Evolutionary conservation across 2,888 invertebrate species (phyloP).

Genomic region (Pecten maximus): DNA sequence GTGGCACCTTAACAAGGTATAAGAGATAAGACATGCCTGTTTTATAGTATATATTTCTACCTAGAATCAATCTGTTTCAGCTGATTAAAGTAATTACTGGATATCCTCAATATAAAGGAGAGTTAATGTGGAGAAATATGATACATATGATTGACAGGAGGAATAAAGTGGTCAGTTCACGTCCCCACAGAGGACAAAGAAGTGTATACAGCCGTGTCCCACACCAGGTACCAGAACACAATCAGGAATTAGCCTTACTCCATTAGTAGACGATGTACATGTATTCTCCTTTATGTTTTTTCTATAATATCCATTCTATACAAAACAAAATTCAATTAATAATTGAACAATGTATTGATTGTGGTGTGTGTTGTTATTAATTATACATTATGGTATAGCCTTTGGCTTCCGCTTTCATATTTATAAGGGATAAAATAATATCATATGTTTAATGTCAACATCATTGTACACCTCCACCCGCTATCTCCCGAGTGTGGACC

Average conservation of each 20-base stretch:
- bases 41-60: no score
- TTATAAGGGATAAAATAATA: constrained; percentile 7
- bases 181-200: background rate
- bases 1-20: no score
- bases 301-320: background rate
- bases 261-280: background rate
- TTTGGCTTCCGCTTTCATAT: background rate
- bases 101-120: no score
- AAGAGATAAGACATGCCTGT: no score
- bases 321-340: constrained; percentile 34
- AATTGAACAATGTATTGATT: constrained; percentile 25
- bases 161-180: background rate
- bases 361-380: background rate
- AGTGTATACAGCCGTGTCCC: background rate
- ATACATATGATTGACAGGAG: no score
- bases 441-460: background rate
- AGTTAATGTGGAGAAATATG: no score
- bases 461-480: background rate
- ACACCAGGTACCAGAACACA: background rate
- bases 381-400: background rate
- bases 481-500: background rate
- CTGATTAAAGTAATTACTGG: no score
- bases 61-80: no score
- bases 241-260: background rate
- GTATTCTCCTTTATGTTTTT: background rate